Percentiles rank a stretch among this genome's conserved stretches.
Evolutionary conservation across 2,888 invertebrate species (phyloP).

Genomic region (Hypolimnas misippus): DNA sequence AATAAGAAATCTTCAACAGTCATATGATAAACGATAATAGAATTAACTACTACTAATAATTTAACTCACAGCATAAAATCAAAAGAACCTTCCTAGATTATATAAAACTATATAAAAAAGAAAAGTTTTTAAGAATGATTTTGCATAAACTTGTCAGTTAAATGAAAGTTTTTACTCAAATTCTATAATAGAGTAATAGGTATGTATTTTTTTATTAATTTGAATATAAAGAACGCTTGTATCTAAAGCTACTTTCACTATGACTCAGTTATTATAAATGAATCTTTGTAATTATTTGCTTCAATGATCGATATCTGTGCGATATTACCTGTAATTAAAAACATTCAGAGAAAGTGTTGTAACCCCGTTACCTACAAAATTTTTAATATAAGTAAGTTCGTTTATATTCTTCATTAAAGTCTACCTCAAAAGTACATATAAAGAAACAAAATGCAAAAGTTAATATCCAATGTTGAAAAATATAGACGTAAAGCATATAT

Average conservation of each 20-base stretch:
- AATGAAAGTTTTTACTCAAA: neutral
- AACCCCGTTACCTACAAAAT: conserved; percentile 1
- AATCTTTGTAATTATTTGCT: conserved; percentile 10
- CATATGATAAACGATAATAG: too few relatives aligned
- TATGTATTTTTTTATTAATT: too few relatives aligned
- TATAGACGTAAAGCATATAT: conserved; percentile 10
- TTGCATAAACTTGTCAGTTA: neutral
- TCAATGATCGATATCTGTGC: conserved; percentile 8
- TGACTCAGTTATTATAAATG: conserved; percentile 2
- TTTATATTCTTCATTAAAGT: neutral
- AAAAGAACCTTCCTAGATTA: too few relatives aligned
- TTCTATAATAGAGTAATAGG: neutral
- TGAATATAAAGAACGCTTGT: neutral
- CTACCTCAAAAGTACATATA: conserved; percentile 1
- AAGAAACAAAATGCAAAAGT: conserved; percentile 11
- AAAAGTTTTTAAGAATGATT: too few relatives aligned
- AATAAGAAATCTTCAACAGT: too few relatives aligned
- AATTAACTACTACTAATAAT: too few relatives aligned
- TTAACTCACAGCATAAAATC: too few relatives aligned
- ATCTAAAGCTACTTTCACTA: conserved; percentile 1
- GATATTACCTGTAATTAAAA: conserved; percentile 9
- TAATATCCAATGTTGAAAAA: conserved; percentile 13
- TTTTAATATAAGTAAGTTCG: neutral
- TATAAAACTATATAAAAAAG: too few relatives aligned
- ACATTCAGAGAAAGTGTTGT: conserved; percentile 12